These are phyloP conservation scores for Merops nubicus DNA, from an alignment of 2,113 vertebrate genomes.

Conservation along the genomic window DNA sequence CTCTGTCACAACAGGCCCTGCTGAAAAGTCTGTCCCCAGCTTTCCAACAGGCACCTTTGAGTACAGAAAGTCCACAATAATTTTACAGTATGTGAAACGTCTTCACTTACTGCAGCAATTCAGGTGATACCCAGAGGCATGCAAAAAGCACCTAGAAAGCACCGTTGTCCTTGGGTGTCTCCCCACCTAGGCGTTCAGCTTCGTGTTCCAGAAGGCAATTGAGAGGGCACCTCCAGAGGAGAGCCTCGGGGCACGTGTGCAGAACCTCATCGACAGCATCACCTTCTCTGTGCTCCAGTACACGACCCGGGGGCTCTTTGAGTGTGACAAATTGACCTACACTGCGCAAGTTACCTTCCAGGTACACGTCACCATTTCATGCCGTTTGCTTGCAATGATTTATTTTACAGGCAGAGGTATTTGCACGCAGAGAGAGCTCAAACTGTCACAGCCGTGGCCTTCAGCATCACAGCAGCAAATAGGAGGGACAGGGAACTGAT, in stretches of 20 bases:
- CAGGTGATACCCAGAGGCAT: not conserved
- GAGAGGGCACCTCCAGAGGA: constrained; percentile 80
- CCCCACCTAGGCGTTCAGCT: constrained; percentile 84
- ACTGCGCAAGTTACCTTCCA: constrained; percentile 92
- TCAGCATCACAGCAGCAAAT: not conserved
- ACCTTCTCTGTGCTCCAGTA: constrained; percentile 92
- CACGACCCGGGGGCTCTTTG: constrained; percentile 90
- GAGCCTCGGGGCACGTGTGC: constrained; percentile 79
- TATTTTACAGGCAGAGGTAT: not conserved
- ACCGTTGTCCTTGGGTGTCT: not conserved
- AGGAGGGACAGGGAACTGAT: not conserved
- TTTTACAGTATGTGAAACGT: not conserved
- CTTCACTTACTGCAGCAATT: not conserved
- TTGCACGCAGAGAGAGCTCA: not conserved
- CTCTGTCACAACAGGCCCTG: not conserved
- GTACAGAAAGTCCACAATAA: not conserved
- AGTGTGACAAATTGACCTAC: constrained; percentile 92
- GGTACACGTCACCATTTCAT: constrained; percentile 68
- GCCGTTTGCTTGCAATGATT: not conserved
- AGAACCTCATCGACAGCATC: constrained; percentile 89
- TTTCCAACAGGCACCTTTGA: not conserved
- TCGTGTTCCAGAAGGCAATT: constrained; percentile 91
- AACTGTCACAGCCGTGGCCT: not conserved
- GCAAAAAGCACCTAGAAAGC: not conserved
- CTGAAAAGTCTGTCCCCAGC: not conserved